Evolutionary conservation across 30 jellyfish, hydroid and myxozoan genomes (phyloP).

Genomic region (Calvadosia cruxmelitensis): DNA sequence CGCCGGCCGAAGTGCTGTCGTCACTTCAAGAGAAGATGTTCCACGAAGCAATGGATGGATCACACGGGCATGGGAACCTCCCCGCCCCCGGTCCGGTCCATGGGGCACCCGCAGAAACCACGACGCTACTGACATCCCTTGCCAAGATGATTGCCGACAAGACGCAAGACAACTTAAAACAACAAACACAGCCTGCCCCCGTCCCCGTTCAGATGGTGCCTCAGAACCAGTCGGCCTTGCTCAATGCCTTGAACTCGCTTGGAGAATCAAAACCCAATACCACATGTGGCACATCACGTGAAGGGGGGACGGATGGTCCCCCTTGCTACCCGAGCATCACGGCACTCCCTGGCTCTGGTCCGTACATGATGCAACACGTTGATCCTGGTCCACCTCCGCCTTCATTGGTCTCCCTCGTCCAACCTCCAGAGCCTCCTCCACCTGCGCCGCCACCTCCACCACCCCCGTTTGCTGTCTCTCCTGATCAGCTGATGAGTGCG

Average conservation of each 20-base stretch:
- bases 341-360: neutral
- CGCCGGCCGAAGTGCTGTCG: constrained; percentile 41
- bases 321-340: neutral
- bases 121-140: neutral
- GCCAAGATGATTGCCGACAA: constrained; percentile 25
- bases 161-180: constrained; percentile 5
- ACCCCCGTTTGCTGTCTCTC: neutral
- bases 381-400: neutral
- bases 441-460: constrained; percentile 3
- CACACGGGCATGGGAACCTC: too few relatives aligned
- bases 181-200: constrained; percentile 2
- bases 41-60: neutral
- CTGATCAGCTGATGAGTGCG: constrained; percentile 1
- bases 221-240: neutral
- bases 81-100: neutral
- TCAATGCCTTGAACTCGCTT: neutral
- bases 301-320: constrained; percentile 14
- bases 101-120: neutral
- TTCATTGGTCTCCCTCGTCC: neutral
- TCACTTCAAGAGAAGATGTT: constrained; percentile 16
- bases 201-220: neutral
- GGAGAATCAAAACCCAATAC: constrained; percentile 24
- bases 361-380: neutral
- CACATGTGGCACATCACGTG: constrained; percentile 39
- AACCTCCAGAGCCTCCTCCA: neutral